Percentiles rank a stretch among this genome's conserved stretches.
phyloP scores from a whole-genome alignment of 2,113 vertebrate genomes.

The Accipiter virgatus region DNA sequence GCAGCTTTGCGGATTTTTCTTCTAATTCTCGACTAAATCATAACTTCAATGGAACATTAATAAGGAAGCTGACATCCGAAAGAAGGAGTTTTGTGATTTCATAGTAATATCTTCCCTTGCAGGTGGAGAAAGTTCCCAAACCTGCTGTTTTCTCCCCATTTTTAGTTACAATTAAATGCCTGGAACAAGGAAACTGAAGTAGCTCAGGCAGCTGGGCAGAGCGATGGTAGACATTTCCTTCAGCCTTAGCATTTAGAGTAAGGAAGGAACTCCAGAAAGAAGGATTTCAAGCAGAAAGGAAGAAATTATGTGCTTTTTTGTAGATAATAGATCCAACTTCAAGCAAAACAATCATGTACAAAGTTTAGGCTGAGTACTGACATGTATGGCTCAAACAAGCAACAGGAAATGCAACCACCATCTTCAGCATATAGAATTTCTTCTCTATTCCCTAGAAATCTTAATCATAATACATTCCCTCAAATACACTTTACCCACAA shows the following conservation, averaged over 20 bases:
- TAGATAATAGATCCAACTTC: neutral
- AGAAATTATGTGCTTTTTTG: neutral
- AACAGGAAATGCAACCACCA: neutral
- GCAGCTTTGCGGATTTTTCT: neutral
- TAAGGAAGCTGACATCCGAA: neutral
- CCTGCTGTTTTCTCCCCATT: neutral
- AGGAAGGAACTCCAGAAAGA: neutral
- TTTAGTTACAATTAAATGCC: neutral
- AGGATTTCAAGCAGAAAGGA: neutral
- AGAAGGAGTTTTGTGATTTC: neutral
- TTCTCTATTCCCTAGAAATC: neutral
- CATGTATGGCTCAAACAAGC: neutral
- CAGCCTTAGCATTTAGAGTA: neutral
- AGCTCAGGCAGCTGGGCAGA: neutral
- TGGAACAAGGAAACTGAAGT: neutral
- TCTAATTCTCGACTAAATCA: neutral
- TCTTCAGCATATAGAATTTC: neutral
- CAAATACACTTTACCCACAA: neutral
- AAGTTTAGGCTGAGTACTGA: neutral
- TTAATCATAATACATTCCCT: neutral
- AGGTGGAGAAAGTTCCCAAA: neutral
- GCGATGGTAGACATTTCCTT: neutral
- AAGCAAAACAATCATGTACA: neutral
- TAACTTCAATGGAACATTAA: neutral
- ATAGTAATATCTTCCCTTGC: neutral